Evolutionary conservation across 2,888 invertebrate genomes (phyloP), one percentile per base, ranked within the genome.

Genomic region (Pomacea canaliculata): DNA sequence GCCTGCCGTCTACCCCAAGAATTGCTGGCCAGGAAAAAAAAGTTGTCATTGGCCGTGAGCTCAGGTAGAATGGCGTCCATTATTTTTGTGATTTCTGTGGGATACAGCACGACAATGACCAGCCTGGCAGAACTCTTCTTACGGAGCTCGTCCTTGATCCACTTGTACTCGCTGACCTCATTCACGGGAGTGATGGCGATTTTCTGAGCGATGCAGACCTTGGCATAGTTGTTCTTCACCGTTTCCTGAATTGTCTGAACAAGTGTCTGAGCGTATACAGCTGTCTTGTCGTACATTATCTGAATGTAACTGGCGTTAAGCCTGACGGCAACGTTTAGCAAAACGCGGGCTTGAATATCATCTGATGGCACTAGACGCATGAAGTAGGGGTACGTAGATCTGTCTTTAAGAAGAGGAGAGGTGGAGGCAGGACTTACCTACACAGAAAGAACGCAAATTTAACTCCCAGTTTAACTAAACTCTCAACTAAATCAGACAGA

Each of bases 321-420:
- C 9, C 60, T 19, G 48, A 76, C 70, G 0, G 78, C 77, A 8
- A 73, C 60, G n/a, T 77, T 48, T n/a, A 79, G 70, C 77, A 79
- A 73, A 56, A 67, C 70, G 19, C 70, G 68, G 5, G 71, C 77
- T 69, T 79, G 79, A n/a, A 69, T 48, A 8, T 65, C 46, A 48
- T 79, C 79, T 56, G 67, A 68, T 12, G 63, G 63, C 13, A 73
- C 72, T 19, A 77, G 63, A 19, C 79, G 71, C 77, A 79, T 70
- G 51, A 79, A 79, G 69, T 77, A 77, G 16, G 79, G 79, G 49
- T 72, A 79, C 27, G 49, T n/a, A 37, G 16, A n/a, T 60, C 75
- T 71, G 70, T 79, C 63, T 19, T 71, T 75, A 10, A 79, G 67
- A 18, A 23, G 46, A 13, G 77, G 72, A 27, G 74, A 71, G 68